Conservation (phyloP, 2,797 vertebrate genomes). For the Macrochelys suwanniensis region DNA sequence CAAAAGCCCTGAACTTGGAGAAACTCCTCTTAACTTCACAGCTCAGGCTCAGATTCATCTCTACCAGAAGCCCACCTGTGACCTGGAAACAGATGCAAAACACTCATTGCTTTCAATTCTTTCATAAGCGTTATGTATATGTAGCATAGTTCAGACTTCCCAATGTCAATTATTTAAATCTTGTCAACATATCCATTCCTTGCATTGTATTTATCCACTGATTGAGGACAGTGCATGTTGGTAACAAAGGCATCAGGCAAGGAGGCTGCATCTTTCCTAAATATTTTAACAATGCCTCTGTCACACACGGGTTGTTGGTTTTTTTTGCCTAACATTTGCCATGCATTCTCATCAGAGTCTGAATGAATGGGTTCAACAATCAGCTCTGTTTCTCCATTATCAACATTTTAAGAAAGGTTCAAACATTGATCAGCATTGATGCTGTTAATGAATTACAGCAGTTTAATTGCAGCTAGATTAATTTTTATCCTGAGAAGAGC, state of each 20-base stretch:
- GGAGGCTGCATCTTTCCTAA: conserved; percentile 11
- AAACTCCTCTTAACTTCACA: neutral
- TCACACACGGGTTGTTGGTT: neutral
- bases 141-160: neutral
- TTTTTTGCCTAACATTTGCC: neutral
- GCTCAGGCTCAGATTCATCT: fast-evolving
- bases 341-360: neutral
- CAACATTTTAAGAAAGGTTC: conserved; percentile 45
- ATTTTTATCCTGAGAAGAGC: conserved; percentile 34
- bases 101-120: conserved; percentile 22
- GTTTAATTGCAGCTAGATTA: conserved; percentile 54
- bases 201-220: conserved; percentile 30
- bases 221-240: neutral
- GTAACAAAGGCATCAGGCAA: conserved; percentile 40
- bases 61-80: neutral
- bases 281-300: conserved; percentile 48
- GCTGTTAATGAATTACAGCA: conserved; percentile 62
- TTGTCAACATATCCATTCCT: conserved; percentile 47
- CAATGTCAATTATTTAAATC: conserved; percentile 46
- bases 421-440: conserved; percentile 52
- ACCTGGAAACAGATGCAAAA: neutral
- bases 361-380: conserved; percentile 63
- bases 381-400: conserved; percentile 64
- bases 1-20: neutral
- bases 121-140: conserved; percentile 22